These are phyloP conservation scores for Helarctos malayanus DNA, from an alignment of 2,797 vertebrate species.

Conservation along the genomic window DNA sequence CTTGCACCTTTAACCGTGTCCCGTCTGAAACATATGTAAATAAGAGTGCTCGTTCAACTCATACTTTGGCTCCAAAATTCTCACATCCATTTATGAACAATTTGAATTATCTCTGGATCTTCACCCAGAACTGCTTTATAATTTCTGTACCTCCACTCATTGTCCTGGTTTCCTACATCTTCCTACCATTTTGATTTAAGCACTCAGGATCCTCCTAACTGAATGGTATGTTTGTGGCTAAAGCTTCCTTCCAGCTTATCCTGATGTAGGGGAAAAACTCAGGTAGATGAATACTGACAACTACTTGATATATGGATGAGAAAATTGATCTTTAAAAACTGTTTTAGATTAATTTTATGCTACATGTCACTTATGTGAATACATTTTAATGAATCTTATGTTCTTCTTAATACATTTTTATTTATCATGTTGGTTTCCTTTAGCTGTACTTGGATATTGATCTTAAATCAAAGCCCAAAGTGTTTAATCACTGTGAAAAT, in stretches of 20 bases:
- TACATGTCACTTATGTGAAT: not conserved
- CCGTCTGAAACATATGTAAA: not conserved
- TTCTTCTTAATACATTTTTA: not conserved
- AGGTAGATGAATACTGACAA: not conserved
- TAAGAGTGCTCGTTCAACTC: fast-evolving
- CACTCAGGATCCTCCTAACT: not conserved
- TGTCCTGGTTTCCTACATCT: not conserved
- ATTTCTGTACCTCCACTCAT: not conserved
- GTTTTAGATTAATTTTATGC: not conserved
- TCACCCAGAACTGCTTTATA: not conserved
- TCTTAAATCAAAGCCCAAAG: not conserved
- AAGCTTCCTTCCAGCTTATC: not conserved
- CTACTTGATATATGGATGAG: not conserved
- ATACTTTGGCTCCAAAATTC: not conserved
- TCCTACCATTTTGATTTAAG: not conserved
- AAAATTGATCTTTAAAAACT: not conserved
- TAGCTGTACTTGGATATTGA: not conserved
- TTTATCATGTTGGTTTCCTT: not conserved
- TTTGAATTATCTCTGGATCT: not conserved
- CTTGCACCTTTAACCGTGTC: not conserved
- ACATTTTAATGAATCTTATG: not conserved
- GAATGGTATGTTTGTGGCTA: not conserved
- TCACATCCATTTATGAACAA: not conserved
- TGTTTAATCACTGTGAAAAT: not conserved
- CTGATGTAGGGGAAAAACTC: not conserved